Evolutionary conservation across 2,113 vertebrate genomes (phyloP).

Genomic region (Chaetorhynchus papuensis): DNA sequence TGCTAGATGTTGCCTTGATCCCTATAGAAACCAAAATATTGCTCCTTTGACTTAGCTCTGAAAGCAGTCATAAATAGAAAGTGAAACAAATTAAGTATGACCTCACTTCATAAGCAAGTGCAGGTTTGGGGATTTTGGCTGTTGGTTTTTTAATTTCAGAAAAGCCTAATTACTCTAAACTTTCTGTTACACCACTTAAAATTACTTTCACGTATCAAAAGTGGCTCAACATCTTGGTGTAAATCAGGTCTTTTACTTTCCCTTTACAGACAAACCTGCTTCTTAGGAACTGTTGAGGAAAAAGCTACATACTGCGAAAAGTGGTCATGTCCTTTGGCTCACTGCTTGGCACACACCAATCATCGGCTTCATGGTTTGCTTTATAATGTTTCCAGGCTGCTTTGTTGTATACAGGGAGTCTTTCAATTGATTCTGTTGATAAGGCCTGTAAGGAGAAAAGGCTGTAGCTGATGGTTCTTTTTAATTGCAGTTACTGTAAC

Average conservation of each 20-base stretch:
- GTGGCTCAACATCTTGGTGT: neutral
- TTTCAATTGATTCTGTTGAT: slow-evolving; percentile 93
- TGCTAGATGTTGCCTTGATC: neutral
- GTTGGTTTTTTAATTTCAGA: neutral
- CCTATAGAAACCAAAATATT: slow-evolving; percentile 24
- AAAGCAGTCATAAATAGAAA: slow-evolving; percentile 2
- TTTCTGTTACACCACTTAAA: slow-evolving; percentile 14
- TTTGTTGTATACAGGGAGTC: slow-evolving; percentile 95
- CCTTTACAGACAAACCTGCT: neutral
- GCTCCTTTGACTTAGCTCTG: neutral
- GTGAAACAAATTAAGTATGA: neutral
- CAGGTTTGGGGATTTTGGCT: neutral
- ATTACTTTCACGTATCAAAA: neutral
- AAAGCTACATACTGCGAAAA: slow-evolving; percentile 83
- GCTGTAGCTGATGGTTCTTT: neutral
- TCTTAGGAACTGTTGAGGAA: neutral
- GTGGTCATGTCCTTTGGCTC: slow-evolving; percentile 97
- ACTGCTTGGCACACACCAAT: slow-evolving; percentile 95
- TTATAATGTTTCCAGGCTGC: slow-evolving; percentile 96
- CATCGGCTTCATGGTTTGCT: slow-evolving; percentile 88
- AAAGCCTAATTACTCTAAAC: neutral
- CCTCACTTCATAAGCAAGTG: neutral
- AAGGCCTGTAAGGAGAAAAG: slow-evolving; percentile 78
- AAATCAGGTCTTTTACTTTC: neutral
- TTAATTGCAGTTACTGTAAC: neutral